Evolutionary conservation across 1,140 invertebrate genomes (phyloP), one percentile per base, ranked within the genome.

Genomic region (Neelides sp.): DNA sequence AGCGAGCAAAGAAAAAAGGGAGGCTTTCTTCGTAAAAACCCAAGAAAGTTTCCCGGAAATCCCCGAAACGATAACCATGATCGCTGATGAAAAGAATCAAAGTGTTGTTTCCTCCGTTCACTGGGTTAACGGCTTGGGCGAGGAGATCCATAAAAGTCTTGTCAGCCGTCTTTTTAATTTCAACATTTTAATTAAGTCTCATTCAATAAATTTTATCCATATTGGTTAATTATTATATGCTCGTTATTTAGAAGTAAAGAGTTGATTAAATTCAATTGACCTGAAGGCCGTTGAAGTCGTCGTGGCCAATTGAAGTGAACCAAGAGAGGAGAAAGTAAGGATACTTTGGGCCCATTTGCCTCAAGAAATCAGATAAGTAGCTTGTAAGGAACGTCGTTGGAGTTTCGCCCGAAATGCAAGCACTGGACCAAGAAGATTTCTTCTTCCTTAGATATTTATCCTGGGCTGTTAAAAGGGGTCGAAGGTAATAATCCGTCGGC

Each of bases 11-110:
- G 42, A 61, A 53, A 42, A 61, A 62, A 10, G 61, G 61, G 7
- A 62, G 42, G 30, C 56, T 56, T 27, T 62, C 59, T 42, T 62
- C 61, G 34, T 59, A 57, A 39, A 49, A 62, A n/a, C 61, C 61
- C 7, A 62, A 13, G 30, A 58, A 55, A 2, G 59, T 61, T 48
- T 59, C 52, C 8, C 61, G 43, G 46, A 62, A 55, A 10, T 12
- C 27, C 17, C 59, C 59, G 28, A 54, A 62, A 12, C 56, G 52
- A 23, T 56, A 54, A 26, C 61, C 61, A 30, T 62, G 61, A 32
- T 62, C 61, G 26, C 57, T 59, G 8, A 63, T 58, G 46, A 62
- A 61, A 22, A 61, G 26, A 19, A 62, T 51, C 17, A 61, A 7
- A 1, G 54, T 59, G 46, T 61, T 57, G 27, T 57, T 37, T 24